These are phyloP conservation scores for Hormaphis cornu DNA, from an alignment of 1,140 invertebrate species.

Conservation along the genomic window DNA sequence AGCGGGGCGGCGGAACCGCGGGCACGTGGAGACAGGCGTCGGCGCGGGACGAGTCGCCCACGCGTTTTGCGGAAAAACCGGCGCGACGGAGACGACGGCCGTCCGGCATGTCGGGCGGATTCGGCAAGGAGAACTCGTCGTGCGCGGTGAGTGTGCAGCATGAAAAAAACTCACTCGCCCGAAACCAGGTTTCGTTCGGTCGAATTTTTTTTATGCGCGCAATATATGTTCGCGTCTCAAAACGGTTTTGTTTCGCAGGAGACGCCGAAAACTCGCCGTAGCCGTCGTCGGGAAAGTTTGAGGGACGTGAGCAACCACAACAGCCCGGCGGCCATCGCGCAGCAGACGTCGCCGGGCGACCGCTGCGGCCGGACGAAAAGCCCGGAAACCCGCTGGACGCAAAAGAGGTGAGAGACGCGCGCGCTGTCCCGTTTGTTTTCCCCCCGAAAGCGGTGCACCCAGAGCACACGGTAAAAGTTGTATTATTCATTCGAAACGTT, in stretches of 20 bases:
- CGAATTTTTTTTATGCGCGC: no score
- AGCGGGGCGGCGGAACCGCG: background rate
- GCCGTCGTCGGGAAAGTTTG: slow-evolving; percentile 1
- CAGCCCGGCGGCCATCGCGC: background rate
- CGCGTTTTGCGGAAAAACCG: background rate
- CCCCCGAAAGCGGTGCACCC: no score
- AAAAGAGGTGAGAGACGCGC: slow-evolving; percentile 5
- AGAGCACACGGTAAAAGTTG: no score
- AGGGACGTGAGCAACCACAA: slow-evolving; percentile 27
- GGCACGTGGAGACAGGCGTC: slow-evolving; percentile 2
- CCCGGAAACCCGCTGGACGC: slow-evolving; percentile 17
- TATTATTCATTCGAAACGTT: no score
- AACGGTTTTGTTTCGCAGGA: background rate
- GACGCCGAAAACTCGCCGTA: background rate
- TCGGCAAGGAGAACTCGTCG: background rate
- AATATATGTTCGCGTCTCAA: no score
- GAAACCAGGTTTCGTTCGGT: no score
- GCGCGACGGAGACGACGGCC: background rate
- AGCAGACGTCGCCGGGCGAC: background rate
- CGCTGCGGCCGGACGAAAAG: slow-evolving; percentile 8
- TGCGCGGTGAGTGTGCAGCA: background rate
- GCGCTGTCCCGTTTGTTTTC: no score
- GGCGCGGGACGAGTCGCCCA: background rate
- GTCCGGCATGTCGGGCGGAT: background rate
- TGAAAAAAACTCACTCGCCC: no score